Percentiles rank a stretch among this genome's conserved stretches.
Evolutionary conservation across 37 sponge, comb jelly and placozoan genomes (phyloP).

Genomic region (Axinella damicornis): DNA sequence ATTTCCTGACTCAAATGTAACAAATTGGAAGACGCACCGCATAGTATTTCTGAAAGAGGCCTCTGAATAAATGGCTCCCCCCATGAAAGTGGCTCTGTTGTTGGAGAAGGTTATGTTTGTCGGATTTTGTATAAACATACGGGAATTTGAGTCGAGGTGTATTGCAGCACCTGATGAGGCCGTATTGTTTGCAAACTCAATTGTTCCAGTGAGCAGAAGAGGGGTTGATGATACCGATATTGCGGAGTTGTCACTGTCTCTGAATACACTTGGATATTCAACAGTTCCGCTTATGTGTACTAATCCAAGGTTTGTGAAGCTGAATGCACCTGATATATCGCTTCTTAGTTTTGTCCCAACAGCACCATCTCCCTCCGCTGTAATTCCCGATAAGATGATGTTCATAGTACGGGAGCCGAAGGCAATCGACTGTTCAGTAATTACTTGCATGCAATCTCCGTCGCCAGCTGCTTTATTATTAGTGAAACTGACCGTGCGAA

Average conservation of each 20-base stretch:
- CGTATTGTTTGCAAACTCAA: constrained; percentile 1
- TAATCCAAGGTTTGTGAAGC: not conserved
- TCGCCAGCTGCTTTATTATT: not conserved
- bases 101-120: not conserved
- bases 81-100: constrained; percentile 16
- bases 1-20: not conserved
- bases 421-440: not conserved
- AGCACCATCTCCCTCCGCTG: too few relatives aligned
- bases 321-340: not conserved
- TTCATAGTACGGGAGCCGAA: too few relatives aligned
- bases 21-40: constrained; percentile 1
- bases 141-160: not conserved
- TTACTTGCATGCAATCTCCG: not conserved
- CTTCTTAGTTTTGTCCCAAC: too few relatives aligned
- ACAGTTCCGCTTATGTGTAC: not conserved
- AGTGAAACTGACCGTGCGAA: not conserved
- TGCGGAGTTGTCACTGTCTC: not conserved
- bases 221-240: not conserved
- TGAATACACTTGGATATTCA: not conserved
- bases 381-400: too few relatives aligned
- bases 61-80: constrained; percentile 52
- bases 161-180: constrained; percentile 15
- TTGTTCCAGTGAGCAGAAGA: not conserved
- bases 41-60: not conserved
- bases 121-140: not conserved